Evolutionary conservation across 2,113 vertebrate species (phyloP), one percentile per base, ranked within the genome.

Genomic region (Willisornis vidua): DNA sequence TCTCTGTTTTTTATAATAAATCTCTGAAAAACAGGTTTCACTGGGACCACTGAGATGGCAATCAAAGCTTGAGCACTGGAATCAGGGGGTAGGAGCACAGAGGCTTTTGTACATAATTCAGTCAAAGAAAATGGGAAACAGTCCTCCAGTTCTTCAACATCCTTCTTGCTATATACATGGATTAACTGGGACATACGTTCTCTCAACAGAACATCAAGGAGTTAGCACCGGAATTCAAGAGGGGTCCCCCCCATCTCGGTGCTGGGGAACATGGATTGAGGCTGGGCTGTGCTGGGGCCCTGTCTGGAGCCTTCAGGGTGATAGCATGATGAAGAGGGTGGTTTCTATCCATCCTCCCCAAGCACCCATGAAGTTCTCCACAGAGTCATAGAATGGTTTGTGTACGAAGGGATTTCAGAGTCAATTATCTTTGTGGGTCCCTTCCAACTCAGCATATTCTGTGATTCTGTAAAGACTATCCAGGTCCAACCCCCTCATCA

Each of bases 21-120:
- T 49, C 61, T 61, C 73, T 68, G 41, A 90, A 93, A 96, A 94
- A 61, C 13, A 43, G 15, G 35, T 75, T 93, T 94, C 41, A n/a
- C 28, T 51, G 90, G 73, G 80, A 81, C 48, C 24, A 29, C 61
- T 37, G 72, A 61, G 58, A 68, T 48, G 49, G 58, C 68, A 92
- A 86, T 71, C 74, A 87, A 59, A 79, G 81, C 59, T 52, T 2
- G 12, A 94, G 43, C 8, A 2, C 43, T 87, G 45, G 45, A 81
- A 82, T 46, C n/a, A 68, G 17, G 26, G 46, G 74, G 18, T 3
- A 79, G 45, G 37, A 84, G 29, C 57, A 75, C n/a, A 65, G 58
- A 84, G 63, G 43, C 10, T 75, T 68, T 65, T 86, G 65, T 46
- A n/a, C 2, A 8, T 43, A 48, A 80, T 26, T 70, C 52, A 66